These are phyloP conservation scores for Zingel zingel DNA, from an alignment of 2,113 vertebrate genomes.

Conservation along the genomic window DNA sequence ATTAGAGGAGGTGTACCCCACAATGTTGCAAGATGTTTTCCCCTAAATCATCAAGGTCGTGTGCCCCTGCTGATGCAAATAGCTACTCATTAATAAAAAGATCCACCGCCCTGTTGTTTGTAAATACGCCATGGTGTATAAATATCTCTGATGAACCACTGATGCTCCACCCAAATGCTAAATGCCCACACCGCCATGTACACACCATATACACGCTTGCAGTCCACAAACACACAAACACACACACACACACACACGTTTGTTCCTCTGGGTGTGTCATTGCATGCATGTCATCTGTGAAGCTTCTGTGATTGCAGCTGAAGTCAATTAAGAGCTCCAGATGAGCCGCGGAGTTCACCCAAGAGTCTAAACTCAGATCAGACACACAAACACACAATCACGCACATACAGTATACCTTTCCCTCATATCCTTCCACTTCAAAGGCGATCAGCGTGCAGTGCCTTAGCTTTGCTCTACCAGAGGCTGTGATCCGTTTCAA, in stretches of 20 bases:
- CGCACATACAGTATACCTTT: slow-evolving; percentile 41
- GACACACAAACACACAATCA: slow-evolving; percentile 26
- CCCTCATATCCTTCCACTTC: slow-evolving; percentile 52
- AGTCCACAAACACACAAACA: slow-evolving; percentile 32
- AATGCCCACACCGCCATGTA: slow-evolving; percentile 2
- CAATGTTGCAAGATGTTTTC: slow-evolving; percentile 39
- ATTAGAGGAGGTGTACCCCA: slow-evolving; percentile 16
- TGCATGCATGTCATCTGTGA: slow-evolving; percentile 46
- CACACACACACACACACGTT: slow-evolving; percentile 30
- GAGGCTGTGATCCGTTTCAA: slow-evolving; percentile 39
- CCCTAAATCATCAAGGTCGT: slow-evolving; percentile 32
- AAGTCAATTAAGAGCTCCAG: slow-evolving; percentile 64
- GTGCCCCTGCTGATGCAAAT: slow-evolving; percentile 23
- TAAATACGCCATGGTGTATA: slow-evolving; percentile 60
- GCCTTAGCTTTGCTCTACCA: slow-evolving; percentile 29
- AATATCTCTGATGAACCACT: slow-evolving; percentile 63
- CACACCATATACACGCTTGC: slow-evolving; percentile 7
- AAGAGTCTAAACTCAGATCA: slow-evolving; percentile 54
- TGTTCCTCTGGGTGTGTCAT: slow-evolving; percentile 66
- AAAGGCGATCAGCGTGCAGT: slow-evolving; percentile 32
- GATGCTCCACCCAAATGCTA: slow-evolving; percentile 69
- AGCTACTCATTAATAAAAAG: slow-evolving; percentile 68
- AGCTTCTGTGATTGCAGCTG: slow-evolving; percentile 64
- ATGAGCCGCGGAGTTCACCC: slow-evolving; percentile 55
- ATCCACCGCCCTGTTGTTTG: slow-evolving; percentile 60